phyloP scores from a whole-genome alignment of 2,113 vertebrate genomes.

The Sminthopsis crassicaudata region DNA sequence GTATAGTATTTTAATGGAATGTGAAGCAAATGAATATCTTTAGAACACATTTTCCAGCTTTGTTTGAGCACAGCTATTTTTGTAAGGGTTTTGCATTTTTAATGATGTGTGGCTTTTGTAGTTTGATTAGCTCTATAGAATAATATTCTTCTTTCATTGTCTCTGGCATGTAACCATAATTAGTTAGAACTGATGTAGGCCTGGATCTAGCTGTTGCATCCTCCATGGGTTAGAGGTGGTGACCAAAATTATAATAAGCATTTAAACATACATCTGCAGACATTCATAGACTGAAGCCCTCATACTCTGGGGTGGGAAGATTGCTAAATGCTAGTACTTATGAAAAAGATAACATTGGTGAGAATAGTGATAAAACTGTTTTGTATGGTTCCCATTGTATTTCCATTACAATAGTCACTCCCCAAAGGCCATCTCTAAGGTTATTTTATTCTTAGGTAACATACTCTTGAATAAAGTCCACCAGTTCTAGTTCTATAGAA shows the following conservation, averaged over 20 bases:
- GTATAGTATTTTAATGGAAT: slow-evolving; percentile 53
- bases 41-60: slow-evolving; percentile 38
- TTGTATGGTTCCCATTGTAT: slow-evolving; percentile 13
- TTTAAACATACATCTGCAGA: slow-evolving; percentile 37
- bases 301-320: slow-evolving; percentile 17
- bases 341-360: not conserved
- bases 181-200: slow-evolving; percentile 26
- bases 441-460: not conserved
- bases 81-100: slow-evolving; percentile 69
- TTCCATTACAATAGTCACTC: not conserved
- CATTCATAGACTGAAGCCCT: not conserved
- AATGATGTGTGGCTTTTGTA: slow-evolving; percentile 69
- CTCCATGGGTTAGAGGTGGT: not conserved
- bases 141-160: slow-evolving; percentile 67
- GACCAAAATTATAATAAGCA: slow-evolving; percentile 23
- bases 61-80: slow-evolving; percentile 64
- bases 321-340: slow-evolving; percentile 34
- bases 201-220: not conserved
- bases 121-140: slow-evolving; percentile 75
- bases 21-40: slow-evolving; percentile 67
- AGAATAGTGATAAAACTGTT: not conserved
- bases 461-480: not conserved
- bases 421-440: not conserved
- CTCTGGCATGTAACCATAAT: slow-evolving; percentile 58
- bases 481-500: not conserved